Evolutionary conservation across 2,888 invertebrate genomes (phyloP).

Genomic region (Pycnomerus fuliginosus): DNA sequence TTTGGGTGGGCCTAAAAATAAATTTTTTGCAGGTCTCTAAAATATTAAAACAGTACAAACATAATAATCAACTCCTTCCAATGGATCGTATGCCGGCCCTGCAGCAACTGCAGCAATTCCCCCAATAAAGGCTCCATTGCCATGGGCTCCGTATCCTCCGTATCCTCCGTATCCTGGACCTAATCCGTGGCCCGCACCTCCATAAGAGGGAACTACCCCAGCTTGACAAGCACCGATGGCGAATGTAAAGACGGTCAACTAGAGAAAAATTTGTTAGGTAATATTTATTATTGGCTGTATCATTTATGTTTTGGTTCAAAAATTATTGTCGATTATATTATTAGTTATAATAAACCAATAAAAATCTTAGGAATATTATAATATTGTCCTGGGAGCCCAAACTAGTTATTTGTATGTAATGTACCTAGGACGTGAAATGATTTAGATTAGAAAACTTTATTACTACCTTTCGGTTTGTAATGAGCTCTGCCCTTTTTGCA

Average conservation of each 20-base stretch:
- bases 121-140: slow-evolving; percentile 2
- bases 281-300: no score
- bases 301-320: no score
- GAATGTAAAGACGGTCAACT: slow-evolving; percentile 25
- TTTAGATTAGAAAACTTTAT: no score
- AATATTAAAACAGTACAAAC: slow-evolving; percentile 13
- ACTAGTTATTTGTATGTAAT: no score
- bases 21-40: not conserved
- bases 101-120: slow-evolving; percentile 9
- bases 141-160: slow-evolving; percentile 21
- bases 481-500: no score
- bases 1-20: slow-evolving; percentile 54
- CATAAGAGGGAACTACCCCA: slow-evolving; percentile 21
- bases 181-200: slow-evolving; percentile 15
- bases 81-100: slow-evolving; percentile 14
- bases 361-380: no score
- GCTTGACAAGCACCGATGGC: slow-evolving; percentile 20
- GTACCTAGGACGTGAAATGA: no score
- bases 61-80: slow-evolving; percentile 28
- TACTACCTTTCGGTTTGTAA: no score
- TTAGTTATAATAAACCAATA: no score
- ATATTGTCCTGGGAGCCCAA: no score
- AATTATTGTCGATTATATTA: no score
- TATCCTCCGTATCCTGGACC: slow-evolving; percentile 21
- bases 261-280: no score